These are phyloP conservation scores for Zenarchopterus dispar DNA, from an alignment of 2,797 vertebrate genomes.

Conservation along the genomic window DNA sequence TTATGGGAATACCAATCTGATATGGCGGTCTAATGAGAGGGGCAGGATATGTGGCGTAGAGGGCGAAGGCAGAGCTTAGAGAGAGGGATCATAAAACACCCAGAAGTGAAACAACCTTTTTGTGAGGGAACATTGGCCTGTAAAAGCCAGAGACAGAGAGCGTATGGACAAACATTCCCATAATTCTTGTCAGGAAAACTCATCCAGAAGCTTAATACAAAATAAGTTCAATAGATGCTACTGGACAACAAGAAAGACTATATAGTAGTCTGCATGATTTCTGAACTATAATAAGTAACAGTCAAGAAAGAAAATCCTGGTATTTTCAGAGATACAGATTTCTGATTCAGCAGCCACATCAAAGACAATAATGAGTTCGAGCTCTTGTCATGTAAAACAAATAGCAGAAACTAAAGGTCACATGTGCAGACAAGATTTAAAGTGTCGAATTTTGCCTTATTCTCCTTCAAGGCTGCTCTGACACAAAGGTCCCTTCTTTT, in stretches of 20 bases:
- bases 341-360: neutral
- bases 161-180: slow-evolving; percentile 25
- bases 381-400: slow-evolving; percentile 13
- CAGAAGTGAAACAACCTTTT: slow-evolving; percentile 41
- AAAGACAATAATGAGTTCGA: slow-evolving; percentile 1
- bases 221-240: too few relatives aligned
- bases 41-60: slow-evolving; percentile 4
- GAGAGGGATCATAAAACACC: slow-evolving; percentile 58
- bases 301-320: neutral
- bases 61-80: slow-evolving; percentile 32
- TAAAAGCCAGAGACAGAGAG: slow-evolving; percentile 30
- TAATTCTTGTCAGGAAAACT: slow-evolving; percentile 14
- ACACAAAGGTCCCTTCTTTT: slow-evolving; percentile 4
- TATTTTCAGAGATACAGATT: neutral
- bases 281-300: neutral
- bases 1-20: slow-evolving; percentile 53
- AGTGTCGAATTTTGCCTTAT: neutral
- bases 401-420: slow-evolving; percentile 18
- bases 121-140: slow-evolving; percentile 36
- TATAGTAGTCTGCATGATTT: slow-evolving; percentile 4
- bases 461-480: neutral
- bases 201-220: slow-evolving; percentile 5
- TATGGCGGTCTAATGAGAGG: slow-evolving; percentile 41
- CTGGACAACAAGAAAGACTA: too few relatives aligned
- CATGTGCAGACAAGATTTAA: slow-evolving; percentile 4